These are phyloP conservation scores for Macquaria ambigua DNA, from an alignment of 2,113 vertebrate species.

Conservation along the genomic window DNA sequence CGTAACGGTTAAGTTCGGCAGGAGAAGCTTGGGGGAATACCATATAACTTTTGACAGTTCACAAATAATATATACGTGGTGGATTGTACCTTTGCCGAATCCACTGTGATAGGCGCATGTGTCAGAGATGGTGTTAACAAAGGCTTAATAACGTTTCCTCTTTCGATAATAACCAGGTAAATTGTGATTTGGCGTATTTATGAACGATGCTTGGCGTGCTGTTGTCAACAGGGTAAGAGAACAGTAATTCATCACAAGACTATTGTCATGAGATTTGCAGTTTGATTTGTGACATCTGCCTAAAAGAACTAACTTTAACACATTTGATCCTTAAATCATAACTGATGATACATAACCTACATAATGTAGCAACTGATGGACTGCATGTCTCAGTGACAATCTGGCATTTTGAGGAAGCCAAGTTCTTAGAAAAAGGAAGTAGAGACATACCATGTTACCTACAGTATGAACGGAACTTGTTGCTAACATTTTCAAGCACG, in stretches of 20 bases:
- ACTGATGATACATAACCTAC: background rate
- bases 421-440: conserved; percentile 61
- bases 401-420: conserved; percentile 59
- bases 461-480: conserved; percentile 6
- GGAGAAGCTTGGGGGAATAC: background rate
- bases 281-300: background rate
- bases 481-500: background rate
- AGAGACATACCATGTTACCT: background rate
- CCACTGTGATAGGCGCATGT: accelerated
- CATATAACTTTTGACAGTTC: background rate
- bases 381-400: background rate
- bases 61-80: background rate
- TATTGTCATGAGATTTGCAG: background rate
- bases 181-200: background rate
- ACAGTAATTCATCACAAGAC: background rate
- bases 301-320: background rate
- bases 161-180: background rate
- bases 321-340: background rate
- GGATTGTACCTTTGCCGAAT: background rate
- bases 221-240: background rate
- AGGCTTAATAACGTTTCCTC: background rate
- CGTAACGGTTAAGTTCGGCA: background rate
- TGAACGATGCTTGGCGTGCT: background rate
- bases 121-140: background rate
- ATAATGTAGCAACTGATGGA: background rate